Evolutionary conservation across 2,797 vertebrate genomes (phyloP).

Genomic region (Poecilia velifera): DNA sequence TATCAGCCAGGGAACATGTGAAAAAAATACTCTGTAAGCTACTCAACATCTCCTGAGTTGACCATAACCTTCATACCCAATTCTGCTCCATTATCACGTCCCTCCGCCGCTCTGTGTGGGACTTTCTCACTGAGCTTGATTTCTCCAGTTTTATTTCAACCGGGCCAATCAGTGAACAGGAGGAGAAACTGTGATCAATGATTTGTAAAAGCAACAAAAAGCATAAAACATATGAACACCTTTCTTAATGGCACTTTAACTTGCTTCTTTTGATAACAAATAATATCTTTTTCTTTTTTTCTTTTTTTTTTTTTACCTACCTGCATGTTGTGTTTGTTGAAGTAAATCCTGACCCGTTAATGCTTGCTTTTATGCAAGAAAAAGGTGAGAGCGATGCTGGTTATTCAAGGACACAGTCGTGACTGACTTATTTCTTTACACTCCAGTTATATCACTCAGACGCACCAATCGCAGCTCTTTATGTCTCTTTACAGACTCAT

Average conservation of each 20-base stretch:
- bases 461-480: slow-evolving; percentile 64
- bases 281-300: background rate
- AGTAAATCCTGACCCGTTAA: slow-evolving; percentile 61
- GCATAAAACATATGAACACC: too few relatives aligned
- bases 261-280: slow-evolving; percentile 23
- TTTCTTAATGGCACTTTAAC: background rate
- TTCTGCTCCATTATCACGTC: too few relatives aligned
- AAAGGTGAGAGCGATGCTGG: slow-evolving; percentile 64
- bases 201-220: too few relatives aligned
- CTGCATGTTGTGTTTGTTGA: slow-evolving; percentile 42
- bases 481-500: slow-evolving; percentile 46
- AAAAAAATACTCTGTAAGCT: too few relatives aligned
- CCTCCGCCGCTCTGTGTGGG: too few relatives aligned
- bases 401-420: slow-evolving; percentile 69
- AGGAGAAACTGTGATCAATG: too few relatives aligned
- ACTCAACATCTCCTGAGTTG: too few relatives aligned
- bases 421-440: slow-evolving; percentile 66
- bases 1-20: too few relatives aligned
- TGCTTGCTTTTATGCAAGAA: slow-evolving; percentile 49
- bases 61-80: too few relatives aligned
- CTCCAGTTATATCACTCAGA: slow-evolving; percentile 54
- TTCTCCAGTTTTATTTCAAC: too few relatives aligned
- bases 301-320: slow-evolving; percentile 25
- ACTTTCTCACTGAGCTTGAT: too few relatives aligned
- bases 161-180: too few relatives aligned